A percentile compares a stretch with the other conserved stretches of the same genome.
phyloP scores from a whole-genome alignment of 2,888 invertebrate genomes.

The Mimumesa dahlbomi region DNA sequence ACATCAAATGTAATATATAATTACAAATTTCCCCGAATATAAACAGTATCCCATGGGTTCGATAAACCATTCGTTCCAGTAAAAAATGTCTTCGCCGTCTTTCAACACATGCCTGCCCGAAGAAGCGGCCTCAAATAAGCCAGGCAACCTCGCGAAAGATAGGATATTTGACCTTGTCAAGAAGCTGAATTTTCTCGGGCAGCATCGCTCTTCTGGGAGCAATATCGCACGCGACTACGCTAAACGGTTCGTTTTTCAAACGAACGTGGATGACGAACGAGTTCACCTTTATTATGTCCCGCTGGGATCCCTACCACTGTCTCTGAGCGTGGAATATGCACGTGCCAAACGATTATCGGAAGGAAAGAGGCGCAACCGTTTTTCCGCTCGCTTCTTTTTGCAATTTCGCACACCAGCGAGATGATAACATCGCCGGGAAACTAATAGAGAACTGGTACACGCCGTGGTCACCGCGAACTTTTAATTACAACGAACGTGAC shows the following conservation, averaged over 20 bases:
- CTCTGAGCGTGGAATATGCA: slow-evolving; percentile 1
- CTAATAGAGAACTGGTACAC: neutral
- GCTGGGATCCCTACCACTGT: slow-evolving; percentile 1
- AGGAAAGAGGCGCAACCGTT: neutral
- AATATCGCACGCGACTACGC: slow-evolving; percentile 19
- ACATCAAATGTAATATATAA: too few species aligned
- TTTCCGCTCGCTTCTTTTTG: neutral
- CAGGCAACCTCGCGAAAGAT: neutral
- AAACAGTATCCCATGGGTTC: too few species aligned
- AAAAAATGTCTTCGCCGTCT: too few species aligned
- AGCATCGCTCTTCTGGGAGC: slow-evolving; percentile 24
- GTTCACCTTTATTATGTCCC: slow-evolving; percentile 27
- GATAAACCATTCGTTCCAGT: too few species aligned
- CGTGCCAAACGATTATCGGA: slow-evolving; percentile 5
- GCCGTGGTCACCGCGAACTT: neutral
- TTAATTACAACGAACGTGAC: too few species aligned
- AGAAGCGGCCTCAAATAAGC: neutral
- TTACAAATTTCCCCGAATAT: too few species aligned
- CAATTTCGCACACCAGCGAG: neutral
- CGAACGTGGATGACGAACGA: slow-evolving; percentile 4
- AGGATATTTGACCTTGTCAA: slow-evolving; percentile 16
- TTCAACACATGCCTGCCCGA: too few species aligned
- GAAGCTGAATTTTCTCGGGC: slow-evolving; percentile 10
- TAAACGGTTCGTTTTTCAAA: slow-evolving; percentile 32
- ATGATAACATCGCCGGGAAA: neutral